Base-by-base conservation (phyloP, 2,113 vertebrate genomes). In the Hemiscyllium ocellatum region DNA sequence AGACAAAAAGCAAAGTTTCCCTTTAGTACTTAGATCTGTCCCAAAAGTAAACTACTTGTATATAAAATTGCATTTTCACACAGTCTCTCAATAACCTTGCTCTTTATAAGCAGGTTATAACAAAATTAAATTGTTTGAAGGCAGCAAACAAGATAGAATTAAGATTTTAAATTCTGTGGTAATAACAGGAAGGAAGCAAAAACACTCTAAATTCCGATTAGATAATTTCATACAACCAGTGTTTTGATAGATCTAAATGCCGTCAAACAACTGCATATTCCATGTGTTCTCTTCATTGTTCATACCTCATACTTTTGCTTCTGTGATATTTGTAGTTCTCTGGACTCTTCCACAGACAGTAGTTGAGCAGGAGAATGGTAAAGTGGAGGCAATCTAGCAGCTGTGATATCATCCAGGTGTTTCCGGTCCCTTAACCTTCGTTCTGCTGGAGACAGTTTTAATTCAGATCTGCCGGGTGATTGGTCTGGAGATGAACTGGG, bases 401-500 rank as follows among this genome's bases (percentile, higher is more conserved):
- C 97, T 76, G 99, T 99, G 97, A 99, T 97, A 95, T 99, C 99
- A 97, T 99, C 98, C 42, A 99, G 97, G 96, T 99, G 99, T 96
- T 98, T 98, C 96, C 96, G 98, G 95, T 99, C 98, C 52, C 96
- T 97, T 95, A 97, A 97, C 96, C 96, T 96, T 96, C 97, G 97
- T 89, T 98, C 98, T 95, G 98, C 98, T 0, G 96, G 1, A 17
- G 98, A 98, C 29, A 98, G 0, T 0, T 96, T 97, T 5, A 97
- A 97, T 26, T 47, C 96, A 33, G 76, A 93, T 19, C 96, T 96
- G 47, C 96, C 97, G 0, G 98, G 97, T 1, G 97, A 97, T 0
- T 87, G 97, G 78, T 97, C 96, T 33, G 97, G 96, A 6, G 98
- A 97, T 4, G 97, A 97, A 70, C 96, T 96, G 37, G 97, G 96